phyloP scores from a whole-genome alignment of 2,797 vertebrate species.

The Eutrigla gurnardus region DNA sequence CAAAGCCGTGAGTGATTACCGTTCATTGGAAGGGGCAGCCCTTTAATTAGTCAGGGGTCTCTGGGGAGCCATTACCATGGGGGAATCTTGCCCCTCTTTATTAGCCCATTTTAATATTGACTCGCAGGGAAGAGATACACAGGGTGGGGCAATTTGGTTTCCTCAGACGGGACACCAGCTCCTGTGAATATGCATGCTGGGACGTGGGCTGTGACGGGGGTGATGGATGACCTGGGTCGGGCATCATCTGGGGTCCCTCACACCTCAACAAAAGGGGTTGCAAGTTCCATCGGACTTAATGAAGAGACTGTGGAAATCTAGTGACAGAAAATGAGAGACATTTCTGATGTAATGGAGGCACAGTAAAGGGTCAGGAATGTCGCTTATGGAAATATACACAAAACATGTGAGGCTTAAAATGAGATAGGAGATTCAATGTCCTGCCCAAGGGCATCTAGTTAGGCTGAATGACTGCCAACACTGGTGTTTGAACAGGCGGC shows the following conservation, averaged over 20 bases:
- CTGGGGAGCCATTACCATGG: conserved; percentile 80
- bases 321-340: conserved; percentile 9
- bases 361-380: neutral
- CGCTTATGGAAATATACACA: neutral
- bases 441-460: neutral
- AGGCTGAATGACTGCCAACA: neutral
- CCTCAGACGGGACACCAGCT: conserved; percentile 76
- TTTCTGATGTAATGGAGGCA: conserved; percentile 2
- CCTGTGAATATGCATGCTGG: conserved; percentile 80
- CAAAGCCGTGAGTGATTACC: conserved; percentile 79
- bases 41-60: conserved; percentile 84
- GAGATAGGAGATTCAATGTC: neutral
- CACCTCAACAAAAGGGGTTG: conserved; percentile 72
- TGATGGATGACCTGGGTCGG: conserved; percentile 80
- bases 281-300: conserved; percentile 70
- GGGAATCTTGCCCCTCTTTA: conserved; percentile 86
- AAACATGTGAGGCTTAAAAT: neutral
- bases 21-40: conserved; percentile 81
- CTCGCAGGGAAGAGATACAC: conserved; percentile 66
- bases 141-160: conserved; percentile 68
- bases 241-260: conserved; percentile 80
- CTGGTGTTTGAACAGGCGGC: too few relatives aligned
- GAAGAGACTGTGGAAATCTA: conserved; percentile 66
- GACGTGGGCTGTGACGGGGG: conserved; percentile 64
- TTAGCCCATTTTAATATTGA: conserved; percentile 87